These are phyloP conservation scores for Phyllotreta cruciferae DNA, from an alignment of 2,888 invertebrate species.

Conservation along the genomic window DNA sequence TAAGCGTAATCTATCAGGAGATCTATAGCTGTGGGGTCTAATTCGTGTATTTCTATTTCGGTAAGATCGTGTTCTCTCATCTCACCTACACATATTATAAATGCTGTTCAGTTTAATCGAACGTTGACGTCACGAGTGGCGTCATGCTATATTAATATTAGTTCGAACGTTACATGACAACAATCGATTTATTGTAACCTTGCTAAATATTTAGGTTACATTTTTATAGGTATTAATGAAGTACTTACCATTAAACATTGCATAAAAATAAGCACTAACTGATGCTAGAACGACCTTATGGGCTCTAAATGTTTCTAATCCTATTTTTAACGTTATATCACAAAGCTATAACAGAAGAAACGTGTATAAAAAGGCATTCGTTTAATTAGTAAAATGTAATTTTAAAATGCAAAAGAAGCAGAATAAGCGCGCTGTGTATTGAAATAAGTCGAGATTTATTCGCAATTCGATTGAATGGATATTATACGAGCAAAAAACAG, in stretches of 20 bases:
- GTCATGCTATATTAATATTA: no score
- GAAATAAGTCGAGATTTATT: background rate
- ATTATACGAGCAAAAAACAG: no score
- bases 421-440: background rate
- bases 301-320: conserved; percentile 70
- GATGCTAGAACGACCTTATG: conserved; percentile 79
- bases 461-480: no score
- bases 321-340: conserved; percentile 73
- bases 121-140: no score
- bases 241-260: conserved; percentile 72
- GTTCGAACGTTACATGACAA: no score
- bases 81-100: conserved; percentile 59
- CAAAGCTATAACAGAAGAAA: conserved; percentile 64
- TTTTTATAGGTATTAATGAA: no score
- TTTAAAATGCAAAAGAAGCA: no score
- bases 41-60: conserved; percentile 65
- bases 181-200: no score
- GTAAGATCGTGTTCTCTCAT: conserved; percentile 67
- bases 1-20: conserved; percentile 78
- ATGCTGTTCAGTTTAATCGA: no score
- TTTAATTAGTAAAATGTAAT: background rate
- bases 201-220: no score
- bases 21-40: conserved; percentile 70
- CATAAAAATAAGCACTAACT: conserved; percentile 79
- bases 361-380: conserved; percentile 16